Evolutionary conservation across 2,888 invertebrate species (phyloP), one percentile per base, ranked within the genome.

Genomic region (Drosophila barbarae): DNA sequence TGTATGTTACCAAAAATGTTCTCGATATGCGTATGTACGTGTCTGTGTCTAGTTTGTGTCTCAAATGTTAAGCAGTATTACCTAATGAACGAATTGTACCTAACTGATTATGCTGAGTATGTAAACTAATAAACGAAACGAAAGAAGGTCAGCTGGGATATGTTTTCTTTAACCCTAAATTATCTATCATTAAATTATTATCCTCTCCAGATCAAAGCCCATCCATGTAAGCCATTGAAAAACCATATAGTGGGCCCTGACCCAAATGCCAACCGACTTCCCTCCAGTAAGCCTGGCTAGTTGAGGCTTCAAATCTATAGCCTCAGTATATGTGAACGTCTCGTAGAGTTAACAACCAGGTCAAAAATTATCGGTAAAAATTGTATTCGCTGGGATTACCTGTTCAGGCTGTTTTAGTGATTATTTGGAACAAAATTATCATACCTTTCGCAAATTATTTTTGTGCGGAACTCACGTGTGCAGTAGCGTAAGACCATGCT

Each of bases 41-140:
- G 57, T 75, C 57, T 59, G 65, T 65, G 69, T 71, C 60, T 71
- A 57, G 65, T 63, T 60, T 56, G 69, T 69, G 71, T 74, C 68
- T 72, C 76, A 74, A 77, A 73, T 54, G 58, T 56, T 59, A 57
- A 73, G 73, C 73, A 74, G 73, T 74, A 73, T 74, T 72, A 73
- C 38, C 35, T 57, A 60, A 64, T 12, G 55, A 71, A 72, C 63
- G 64, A 70, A 77, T 72, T 83, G 79, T 79, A 79, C 81, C 84
- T 79, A 61, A 76, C 53, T 68, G 73, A 36, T 39, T 57, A 75
- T 70, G 68, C 59, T 73, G 70, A 46, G 56, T 67, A 66, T 64
- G 58, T 58, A 59, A 66, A 60, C 32, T 59, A 71, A 65, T 52
- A 58, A 70, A 64, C 35, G 38, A 60, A 72, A 63, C 36, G 8